Base-by-base conservation (phyloP, 2,113 vertebrate genomes). In the Daphoenositta chrysoptera region DNA sequence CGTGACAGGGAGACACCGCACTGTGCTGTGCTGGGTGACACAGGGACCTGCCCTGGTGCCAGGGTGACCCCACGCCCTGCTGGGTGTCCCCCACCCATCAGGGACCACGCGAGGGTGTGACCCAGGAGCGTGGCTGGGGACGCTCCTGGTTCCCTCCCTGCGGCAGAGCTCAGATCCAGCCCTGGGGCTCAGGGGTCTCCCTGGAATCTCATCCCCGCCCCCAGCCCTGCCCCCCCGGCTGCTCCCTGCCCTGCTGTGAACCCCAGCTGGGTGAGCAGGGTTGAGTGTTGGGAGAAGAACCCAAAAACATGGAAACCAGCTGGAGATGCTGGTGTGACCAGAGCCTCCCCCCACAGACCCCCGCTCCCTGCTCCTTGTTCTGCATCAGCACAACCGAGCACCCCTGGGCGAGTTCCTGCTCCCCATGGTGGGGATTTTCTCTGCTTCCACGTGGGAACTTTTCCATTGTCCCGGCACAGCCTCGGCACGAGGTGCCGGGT, bases 401-500 rank as follows among this genome's bases (percentile, higher is more conserved):
- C 9, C 10, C 45, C 3, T 2, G 33, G 40, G 11, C 0, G 13
- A 21, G 20, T 57, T 65, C 24, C 63, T 11, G 6, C 61, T 83
- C 77, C 35, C 22, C 44, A 2, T 0, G 1, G 61, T 18, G 10
- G 14, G 35, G 31, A 3, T 65, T 47, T 72, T 47, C 27, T 60
- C 45, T 56, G 19, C 14, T 44, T 16, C 60, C 40, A 5, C 6
- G 0, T 1, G 3, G 50, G 65, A 82, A 20, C 7, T 12, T 77
- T 18, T 65, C 66, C 14, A 0, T 3, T 13, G 11, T 86, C 51
- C 73, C 1, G 0, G 45, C 47, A 18, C 3, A 2, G 37, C 19
- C 40, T 30, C 5, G 1, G 40, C 7, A 1, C 0, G 0, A 47
- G 50, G 44, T 2, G 2, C 37, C 13, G 4, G 19, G 22, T 10